Evolutionary conservation across 2,888 invertebrate species (phyloP).

Genomic region (Camptogramma bilineatum): DNA sequence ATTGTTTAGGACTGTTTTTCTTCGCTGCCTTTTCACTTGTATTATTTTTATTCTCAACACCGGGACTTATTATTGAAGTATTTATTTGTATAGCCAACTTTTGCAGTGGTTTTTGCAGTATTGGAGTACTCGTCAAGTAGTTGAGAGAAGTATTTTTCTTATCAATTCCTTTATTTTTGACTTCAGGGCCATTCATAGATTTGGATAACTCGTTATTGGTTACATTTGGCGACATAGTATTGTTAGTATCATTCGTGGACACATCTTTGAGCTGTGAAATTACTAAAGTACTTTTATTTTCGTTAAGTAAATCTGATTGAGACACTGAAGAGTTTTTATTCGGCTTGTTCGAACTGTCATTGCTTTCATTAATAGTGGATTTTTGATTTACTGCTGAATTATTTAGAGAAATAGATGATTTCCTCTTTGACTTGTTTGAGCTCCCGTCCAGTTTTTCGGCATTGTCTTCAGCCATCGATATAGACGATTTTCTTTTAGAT

Average conservation of each 20-base stretch:
- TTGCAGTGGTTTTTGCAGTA: constrained; percentile 64
- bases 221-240: constrained; percentile 52
- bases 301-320: constrained; percentile 49
- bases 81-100: constrained; percentile 63
- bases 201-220: constrained; percentile 56
- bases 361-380: constrained; percentile 29
- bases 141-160: constrained; percentile 59
- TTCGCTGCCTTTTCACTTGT: constrained; percentile 37
- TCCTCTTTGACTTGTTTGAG: constrained; percentile 39
- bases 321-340: constrained; percentile 51
- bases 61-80: constrained; percentile 61
- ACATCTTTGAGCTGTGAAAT: constrained; percentile 70
- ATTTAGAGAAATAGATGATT: constrained; percentile 35
- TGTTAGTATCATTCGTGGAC: constrained; percentile 54
- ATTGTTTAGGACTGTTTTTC: constrained; percentile 19
- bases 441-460: constrained; percentile 23
- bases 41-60: constrained; percentile 44
- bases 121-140: constrained; percentile 72
- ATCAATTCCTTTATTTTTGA: constrained; percentile 50
- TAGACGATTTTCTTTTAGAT: constrained; percentile 6
- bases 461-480: constrained; percentile 18
- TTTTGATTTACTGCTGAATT: constrained; percentile 30
- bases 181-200: constrained; percentile 52
- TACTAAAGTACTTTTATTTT: constrained; percentile 67
- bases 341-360: constrained; percentile 47